Base-by-base conservation (phyloP, 2,797 vertebrate species). In the Hapalemur alaotrensis region DNA sequence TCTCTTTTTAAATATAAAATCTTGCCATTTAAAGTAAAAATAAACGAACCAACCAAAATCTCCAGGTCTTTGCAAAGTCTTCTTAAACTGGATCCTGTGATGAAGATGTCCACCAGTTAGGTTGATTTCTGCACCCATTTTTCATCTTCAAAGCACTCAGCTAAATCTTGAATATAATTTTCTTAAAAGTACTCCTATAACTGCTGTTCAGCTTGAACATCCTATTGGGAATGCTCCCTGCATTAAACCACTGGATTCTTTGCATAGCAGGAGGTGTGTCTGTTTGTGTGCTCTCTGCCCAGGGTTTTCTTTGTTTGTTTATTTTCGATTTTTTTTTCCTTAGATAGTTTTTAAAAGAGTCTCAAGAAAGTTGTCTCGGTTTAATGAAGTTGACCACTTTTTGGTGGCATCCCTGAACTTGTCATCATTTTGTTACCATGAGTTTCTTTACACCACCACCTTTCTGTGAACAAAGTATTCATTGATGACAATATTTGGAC, bases 101-200 rank as follows among this genome's bases (percentile, higher is more conserved):
- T 65, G 32, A 92, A 84, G 25, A 82, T 75, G 0, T 84, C 25
- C 80, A 41, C 50, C 46, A 78, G 20, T 50, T 81, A 41, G 38
- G 28, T 41, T 50, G 1, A 4, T 76, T 92, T 87, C n/a, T 75
- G 11, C 10, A 76, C 30, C 14, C 20, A 22, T 59, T 95, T 86
- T 80, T 89, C 35, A 69, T 92, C 54, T 96, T 92, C 46, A 78
- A 97, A 84, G 46, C 4, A 46, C 67, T 88, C 25, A 41, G 48
- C 10, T 72, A 88, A 92, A 38, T 81, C 23, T 57, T 43, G 7
- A 23, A 41, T 75, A 43, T 13, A 80, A n/a, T 87, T 95, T 85
- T 82, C 83, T 89, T 88, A 22, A 75, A 95, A 95, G 10, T 38
- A 15, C 5, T 80, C 41, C 22, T 83, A 1, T 78, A 84, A 88